Base-by-base conservation (phyloP, 2,888 invertebrate genomes). In the Sipunculus nudus region DNA sequence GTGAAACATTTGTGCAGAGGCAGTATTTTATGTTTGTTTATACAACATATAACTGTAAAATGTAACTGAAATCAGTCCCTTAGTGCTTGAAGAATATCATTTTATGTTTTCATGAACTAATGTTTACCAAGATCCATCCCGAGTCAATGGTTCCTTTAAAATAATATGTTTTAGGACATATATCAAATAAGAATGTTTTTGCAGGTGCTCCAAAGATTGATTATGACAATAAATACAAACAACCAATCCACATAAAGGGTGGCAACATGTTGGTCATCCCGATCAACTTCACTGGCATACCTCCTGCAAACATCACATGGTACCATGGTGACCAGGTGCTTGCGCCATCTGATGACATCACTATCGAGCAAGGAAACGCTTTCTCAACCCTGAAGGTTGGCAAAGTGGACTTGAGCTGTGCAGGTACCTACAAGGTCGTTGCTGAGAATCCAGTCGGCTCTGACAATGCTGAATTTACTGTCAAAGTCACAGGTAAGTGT, bases 381-480 rank as follows among this genome's bases (percentile, higher is more conserved):
- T 50, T 47, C 53, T 47, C 59, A 6, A 43, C 62, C 5, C 38
- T 71, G 54, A 65, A 47, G n/a, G 46, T 67, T 21, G 35, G 45
- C 21, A 52, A 58, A 28, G 35, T 28, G 21, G 39, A 40, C 38
- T 52, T 28, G 31, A 49, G 31, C 13, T 52, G 60, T 35, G 32
- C 66, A 8, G 74, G 73, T 13, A 35, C 40, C 8, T 74, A 74
- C 59, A 65, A 56, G 21, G 58, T 74, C 13, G 54, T 61, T 25
- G 73, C 65, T 2, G 65, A 61, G 21, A 74, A 74, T 55, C 52
- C 89, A 53, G 90, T 91, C 74, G 94, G 94, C 41, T 91, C 91
- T 70, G 70, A 65, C 49, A 19, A 13, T 10, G 62, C 58, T 10
- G 54, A 49, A 25, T 64, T 71, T 48, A 40, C 50, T 10, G 67